Evolutionary conservation across 2,888 invertebrate species (phyloP).

Genomic region (Drosophila birchii): DNA sequence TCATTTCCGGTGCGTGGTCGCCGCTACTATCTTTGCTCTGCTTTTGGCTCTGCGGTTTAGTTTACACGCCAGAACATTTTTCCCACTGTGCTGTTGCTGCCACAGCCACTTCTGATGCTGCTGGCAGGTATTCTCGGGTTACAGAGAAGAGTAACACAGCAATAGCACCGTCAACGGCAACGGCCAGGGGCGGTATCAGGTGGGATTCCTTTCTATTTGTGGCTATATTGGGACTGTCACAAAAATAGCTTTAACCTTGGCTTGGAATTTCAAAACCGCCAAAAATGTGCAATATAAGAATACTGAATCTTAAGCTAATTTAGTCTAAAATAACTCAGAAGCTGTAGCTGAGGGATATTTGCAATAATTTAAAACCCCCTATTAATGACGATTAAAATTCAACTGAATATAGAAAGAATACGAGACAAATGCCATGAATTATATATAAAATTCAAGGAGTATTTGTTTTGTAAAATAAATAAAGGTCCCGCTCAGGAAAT

Average conservation of each 20-base stretch:
- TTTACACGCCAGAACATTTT: constrained; percentile 66
- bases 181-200: constrained; percentile 1
- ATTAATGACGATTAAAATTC: not conserved
- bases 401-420: not conserved
- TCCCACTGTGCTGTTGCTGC: constrained; percentile 16
- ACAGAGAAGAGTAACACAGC: constrained; percentile 9
- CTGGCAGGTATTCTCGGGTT: constrained; percentile 4
- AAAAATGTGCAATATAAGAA: not conserved
- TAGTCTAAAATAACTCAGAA: not conserved
- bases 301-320: not conserved
- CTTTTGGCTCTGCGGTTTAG: constrained; percentile 62
- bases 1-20: constrained; percentile 66
- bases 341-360: no score
- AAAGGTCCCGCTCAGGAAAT: not conserved
- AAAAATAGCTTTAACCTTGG: constrained; percentile 3
- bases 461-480: constrained; percentile 8
- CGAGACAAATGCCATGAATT: not conserved
- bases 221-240: constrained; percentile 1
- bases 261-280: not conserved
- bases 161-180: not conserved
- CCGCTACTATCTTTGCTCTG: constrained; percentile 52
- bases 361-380: no score
- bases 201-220: not conserved
- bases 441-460: not conserved
- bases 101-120: constrained; percentile 1